These are phyloP conservation scores for Trematocara zebra DNA, from an alignment of 2,113 vertebrate species.

Conservation along the genomic window DNA sequence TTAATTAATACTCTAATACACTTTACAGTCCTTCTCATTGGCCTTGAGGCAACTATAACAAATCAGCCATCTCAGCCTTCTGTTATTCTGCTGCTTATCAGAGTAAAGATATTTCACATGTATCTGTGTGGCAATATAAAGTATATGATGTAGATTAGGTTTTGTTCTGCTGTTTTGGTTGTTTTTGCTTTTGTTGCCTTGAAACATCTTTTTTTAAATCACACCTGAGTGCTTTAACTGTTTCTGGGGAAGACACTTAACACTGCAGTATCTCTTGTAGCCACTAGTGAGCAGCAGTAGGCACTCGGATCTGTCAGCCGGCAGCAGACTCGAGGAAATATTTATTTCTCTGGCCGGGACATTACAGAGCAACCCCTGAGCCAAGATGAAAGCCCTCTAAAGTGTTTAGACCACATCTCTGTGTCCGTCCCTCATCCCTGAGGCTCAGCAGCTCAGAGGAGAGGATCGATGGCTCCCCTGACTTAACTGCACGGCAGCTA, in stretches of 20 bases:
- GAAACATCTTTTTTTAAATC: not conserved
- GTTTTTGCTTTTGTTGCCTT: not conserved
- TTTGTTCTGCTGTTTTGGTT: not conserved
- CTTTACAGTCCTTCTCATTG: not conserved
- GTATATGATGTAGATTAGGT: not conserved
- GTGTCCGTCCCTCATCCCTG: not conserved
- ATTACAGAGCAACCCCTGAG: not conserved
- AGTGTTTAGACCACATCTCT: slow-evolving; percentile 4
- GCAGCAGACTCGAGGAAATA: slow-evolving; percentile 7
- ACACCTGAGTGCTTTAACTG: not conserved
- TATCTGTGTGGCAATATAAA: not conserved
- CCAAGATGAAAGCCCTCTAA: slow-evolving; percentile 10
- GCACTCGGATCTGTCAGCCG: not conserved
- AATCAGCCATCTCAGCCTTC: not conserved
- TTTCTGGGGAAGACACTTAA: not conserved
- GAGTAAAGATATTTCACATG: not conserved
- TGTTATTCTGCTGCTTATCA: not conserved
- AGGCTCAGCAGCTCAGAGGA: not conserved
- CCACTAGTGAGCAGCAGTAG: slow-evolving; percentile 55
- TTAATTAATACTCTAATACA: not conserved
- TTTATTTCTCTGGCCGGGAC: slow-evolving; percentile 1
- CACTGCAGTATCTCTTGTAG: slow-evolving; percentile 20
- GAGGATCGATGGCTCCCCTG: slow-evolving; percentile 35
- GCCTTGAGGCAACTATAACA: not conserved
- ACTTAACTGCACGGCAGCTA: slow-evolving; percentile 29